Base-by-base conservation (phyloP, 1,140 invertebrate genomes). In the Ptiloglossa arizonensis region DNA sequence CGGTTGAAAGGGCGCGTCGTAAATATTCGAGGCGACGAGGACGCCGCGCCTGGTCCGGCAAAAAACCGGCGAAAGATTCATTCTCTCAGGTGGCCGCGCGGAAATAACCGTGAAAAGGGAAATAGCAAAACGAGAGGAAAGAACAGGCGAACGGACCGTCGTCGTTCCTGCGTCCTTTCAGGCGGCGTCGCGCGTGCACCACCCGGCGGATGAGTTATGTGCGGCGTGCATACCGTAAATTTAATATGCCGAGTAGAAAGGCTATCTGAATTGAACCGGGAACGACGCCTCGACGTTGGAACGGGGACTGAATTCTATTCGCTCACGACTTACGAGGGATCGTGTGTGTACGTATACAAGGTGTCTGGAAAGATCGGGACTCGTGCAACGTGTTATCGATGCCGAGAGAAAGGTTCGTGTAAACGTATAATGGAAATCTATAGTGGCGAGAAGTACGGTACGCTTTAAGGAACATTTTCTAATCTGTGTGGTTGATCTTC, bases 201-300 rank as follows among this genome's bases (percentile, higher is more conserved):
- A 38, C 63, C 56, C 52, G 17, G 29, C 29, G 81, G 72, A 41
- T 85, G 85, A 87, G 82, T 86, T 86, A 87, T 86, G 82, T 70
- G 86, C 85, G 69, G 68, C 56, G 82, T 80, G 82, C 86, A 84
- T 84, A 82, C 82, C 86, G 85, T 87, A 87, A 87, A 87, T 87
- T 87, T 87, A 87, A 87, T 87, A 86, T 83, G 85, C 86, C 82
- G 77, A 76, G 82, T 82, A 73, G 85, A 79, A 86, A 85, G 85
- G 82, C 84, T 85, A 79, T 78, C 85, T 86, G 86, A 89, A 89
- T 88, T 87, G 87, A 89, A 90, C 87, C 81, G 82, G 75, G 52
- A 70, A 69, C 85, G 84, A 88, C 83, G 85, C 80, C 24, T 57
- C 46, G 50, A 27, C 32, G 41, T n/a, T 15, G 56, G 22, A 59